A percentile compares a stretch with the other conserved stretches of the same genome.
These are phyloP conservation scores for Epinephelus awoara DNA, from an alignment of 2,797 vertebrate genomes.

Conservation along the genomic window DNA sequence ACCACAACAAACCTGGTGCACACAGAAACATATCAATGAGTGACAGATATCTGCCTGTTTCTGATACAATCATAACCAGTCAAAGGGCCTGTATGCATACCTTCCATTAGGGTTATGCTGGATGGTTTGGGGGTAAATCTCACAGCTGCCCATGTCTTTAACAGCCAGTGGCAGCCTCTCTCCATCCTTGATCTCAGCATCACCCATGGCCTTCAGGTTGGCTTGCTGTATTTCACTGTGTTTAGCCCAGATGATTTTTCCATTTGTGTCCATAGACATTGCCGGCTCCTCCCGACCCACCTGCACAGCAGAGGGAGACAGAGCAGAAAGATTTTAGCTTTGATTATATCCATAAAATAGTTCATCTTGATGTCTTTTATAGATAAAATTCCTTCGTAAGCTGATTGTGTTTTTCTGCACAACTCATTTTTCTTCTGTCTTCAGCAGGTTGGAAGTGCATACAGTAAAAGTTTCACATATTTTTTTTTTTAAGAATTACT, in stretches of 20 bases:
- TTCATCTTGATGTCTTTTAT: background rate
- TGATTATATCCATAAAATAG: background rate
- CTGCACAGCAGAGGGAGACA: constrained; percentile 71
- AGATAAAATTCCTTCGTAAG: background rate
- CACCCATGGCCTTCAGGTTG: constrained; percentile 98
- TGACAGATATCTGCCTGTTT: background rate
- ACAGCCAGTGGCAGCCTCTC: constrained; percentile 96
- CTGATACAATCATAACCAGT: background rate
- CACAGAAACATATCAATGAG: constrained; percentile 21
- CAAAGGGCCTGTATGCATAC: constrained; percentile 72
- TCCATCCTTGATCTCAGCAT: constrained; percentile 97
- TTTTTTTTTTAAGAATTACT: background rate
- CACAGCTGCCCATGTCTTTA: constrained; percentile 99
- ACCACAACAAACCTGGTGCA: constrained; percentile 95
- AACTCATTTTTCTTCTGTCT: background rate
- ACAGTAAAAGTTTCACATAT: background rate
- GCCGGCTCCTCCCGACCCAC: constrained; percentile 98
- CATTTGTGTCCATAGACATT: constrained; percentile 99
- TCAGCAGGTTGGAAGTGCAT: background rate
- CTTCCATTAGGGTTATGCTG: constrained; percentile 98
- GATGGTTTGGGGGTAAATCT: constrained; percentile 99
- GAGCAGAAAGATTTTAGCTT: background rate
- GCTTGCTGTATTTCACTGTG: constrained; percentile 98
- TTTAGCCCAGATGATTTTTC: constrained; percentile 99
- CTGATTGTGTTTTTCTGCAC: background rate